These are phyloP conservation scores for Julus scanicus DNA, from an alignment of 2,888 invertebrate species.

Conservation along the genomic window DNA sequence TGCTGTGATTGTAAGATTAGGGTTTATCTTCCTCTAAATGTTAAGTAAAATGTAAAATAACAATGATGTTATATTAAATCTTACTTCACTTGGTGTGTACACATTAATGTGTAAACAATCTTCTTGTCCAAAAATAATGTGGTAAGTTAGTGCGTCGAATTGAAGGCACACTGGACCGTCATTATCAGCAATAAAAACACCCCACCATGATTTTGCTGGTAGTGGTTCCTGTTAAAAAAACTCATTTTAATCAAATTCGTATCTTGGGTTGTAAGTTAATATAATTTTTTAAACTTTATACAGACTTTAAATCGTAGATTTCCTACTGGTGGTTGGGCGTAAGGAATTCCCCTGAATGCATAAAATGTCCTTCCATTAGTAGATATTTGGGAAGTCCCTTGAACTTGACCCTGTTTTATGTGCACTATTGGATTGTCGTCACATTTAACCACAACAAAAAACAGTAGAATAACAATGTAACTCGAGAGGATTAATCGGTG, in stretches of 20 bases:
- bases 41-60: no score
- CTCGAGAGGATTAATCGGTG: neutral
- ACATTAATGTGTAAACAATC: slow-evolving; percentile 48
- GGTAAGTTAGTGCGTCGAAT: neutral
- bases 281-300: neutral
- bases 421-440: neutral
- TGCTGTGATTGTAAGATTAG: no score
- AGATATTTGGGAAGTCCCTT: neutral
- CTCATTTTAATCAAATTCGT: no score
- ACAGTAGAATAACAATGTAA: neutral
- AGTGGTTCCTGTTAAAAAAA: neutral
- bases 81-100: slow-evolving; percentile 36
- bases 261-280: no score
- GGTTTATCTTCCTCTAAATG: no score
- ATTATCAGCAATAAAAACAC: neutral
- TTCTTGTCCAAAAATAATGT: slow-evolving; percentile 4
- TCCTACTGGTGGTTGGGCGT: slow-evolving; percentile 48
- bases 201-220: neutral
- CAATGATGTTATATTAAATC: neutral
- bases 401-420: neutral
- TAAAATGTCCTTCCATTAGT: slow-evolving; percentile 46
- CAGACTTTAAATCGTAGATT: slow-evolving; percentile 50
- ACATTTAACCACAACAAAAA: neutral
- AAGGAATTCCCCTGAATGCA: slow-evolving; percentile 53
- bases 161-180: neutral